phyloP scores from a whole-genome alignment of 1,140 invertebrate species.

The Heliothis subflexa region DNA sequence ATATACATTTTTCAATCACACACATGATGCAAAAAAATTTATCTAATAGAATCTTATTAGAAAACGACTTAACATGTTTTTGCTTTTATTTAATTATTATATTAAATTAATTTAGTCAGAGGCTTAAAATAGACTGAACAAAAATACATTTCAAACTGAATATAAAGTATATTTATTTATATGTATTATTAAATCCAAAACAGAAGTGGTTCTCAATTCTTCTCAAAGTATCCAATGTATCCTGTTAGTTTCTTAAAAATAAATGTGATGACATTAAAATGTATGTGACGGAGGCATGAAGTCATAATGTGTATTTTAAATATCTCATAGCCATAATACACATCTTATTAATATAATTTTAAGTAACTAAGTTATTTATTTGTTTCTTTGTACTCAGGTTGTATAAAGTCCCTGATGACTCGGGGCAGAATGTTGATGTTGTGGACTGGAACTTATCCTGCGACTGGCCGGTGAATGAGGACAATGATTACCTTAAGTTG shows the following conservation, averaged over 20 bases:
- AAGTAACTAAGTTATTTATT: neutral
- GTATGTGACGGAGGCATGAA: no score
- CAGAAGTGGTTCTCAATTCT: no score
- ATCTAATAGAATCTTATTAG: neutral
- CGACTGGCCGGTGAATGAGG: conserved; percentile 75
- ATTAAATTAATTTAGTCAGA: no score
- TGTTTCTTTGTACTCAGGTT: conserved; percentile 62
- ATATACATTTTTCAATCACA: no score
- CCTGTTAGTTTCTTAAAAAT: no score
- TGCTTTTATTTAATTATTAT: neutral
- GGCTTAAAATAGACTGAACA: no score
- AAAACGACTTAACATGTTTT: neutral
- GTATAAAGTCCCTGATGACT: conserved; percentile 68
- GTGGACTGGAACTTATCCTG: conserved; percentile 76
- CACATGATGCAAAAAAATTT: neutral
- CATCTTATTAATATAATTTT: no score
- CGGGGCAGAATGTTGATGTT: conserved; percentile 74
- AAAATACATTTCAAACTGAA: no score
- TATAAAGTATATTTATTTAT: no score
- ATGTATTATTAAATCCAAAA: no score
- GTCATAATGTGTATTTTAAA: neutral
- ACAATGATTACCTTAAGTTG: conserved; percentile 71
- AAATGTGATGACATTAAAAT: no score
- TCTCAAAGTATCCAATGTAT: no score
- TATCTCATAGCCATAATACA: neutral